phyloP scores from a whole-genome alignment of 2,797 vertebrate genomes.

The Sebastes kiyomatsui region DNA sequence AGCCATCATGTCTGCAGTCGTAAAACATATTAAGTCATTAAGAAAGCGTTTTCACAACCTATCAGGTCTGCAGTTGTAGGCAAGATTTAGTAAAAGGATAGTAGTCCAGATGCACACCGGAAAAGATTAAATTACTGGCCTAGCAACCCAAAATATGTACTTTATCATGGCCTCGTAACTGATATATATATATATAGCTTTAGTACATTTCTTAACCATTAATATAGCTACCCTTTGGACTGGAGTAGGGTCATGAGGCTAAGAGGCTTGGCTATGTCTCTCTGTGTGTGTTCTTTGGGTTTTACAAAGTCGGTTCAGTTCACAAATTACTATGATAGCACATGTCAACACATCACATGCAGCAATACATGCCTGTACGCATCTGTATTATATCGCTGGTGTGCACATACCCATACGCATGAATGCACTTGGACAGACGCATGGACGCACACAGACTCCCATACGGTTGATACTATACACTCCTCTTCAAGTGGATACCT shows the following conservation, averaged over 20 bases:
- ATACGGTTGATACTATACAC: not conserved
- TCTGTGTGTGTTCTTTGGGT: not conserved
- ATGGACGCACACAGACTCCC: not conserved
- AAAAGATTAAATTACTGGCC: not conserved
- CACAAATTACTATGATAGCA: not conserved
- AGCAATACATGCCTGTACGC: not conserved
- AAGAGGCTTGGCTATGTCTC: not conserved
- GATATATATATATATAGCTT: not conserved
- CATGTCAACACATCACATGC: not conserved
- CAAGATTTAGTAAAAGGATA: not conserved
- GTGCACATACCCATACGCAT: slow-evolving; percentile 2
- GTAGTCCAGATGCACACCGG: not conserved
- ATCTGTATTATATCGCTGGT: not conserved
- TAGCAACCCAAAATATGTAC: not conserved
- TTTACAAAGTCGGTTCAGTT: not conserved
- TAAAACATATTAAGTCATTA: not conserved
- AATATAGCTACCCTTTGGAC: not conserved
- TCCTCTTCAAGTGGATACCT: slow-evolving; percentile 11
- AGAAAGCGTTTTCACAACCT: not conserved
- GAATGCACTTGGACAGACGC: not conserved
- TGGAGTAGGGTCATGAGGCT: not conserved
- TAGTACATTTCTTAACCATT: not conserved
- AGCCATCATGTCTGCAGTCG: not conserved
- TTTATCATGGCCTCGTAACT: not conserved
- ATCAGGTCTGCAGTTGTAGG: not conserved